A percentile compares a stretch with the other conserved stretches of the same genome.
These are phyloP conservation scores for Semnopithecus entellus DNA, from an alignment of 2,113 vertebrate species.

Conservation along the genomic window DNA sequence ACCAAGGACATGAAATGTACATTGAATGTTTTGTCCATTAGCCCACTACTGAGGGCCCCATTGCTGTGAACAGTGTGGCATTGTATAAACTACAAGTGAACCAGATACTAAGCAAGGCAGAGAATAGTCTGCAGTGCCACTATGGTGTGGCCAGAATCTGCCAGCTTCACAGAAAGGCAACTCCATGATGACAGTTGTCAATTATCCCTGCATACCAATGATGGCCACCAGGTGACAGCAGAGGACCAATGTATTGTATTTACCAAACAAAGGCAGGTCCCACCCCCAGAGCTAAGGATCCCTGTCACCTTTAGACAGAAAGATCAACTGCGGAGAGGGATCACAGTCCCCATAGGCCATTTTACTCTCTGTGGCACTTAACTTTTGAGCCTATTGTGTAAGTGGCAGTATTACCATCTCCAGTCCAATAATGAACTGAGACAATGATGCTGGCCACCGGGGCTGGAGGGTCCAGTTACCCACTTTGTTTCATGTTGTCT, in stretches of 20 bases:
- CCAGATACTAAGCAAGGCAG: too few species aligned
- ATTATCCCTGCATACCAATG: background rate
- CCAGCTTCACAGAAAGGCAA: background rate
- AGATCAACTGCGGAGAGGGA: background rate
- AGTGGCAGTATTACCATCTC: background rate
- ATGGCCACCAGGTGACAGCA: slow-evolving; percentile 9
- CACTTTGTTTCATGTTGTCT: background rate
- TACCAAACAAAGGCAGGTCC: fast-evolving
- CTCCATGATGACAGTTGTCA: background rate
- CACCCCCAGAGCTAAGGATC: background rate
- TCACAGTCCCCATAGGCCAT: background rate
- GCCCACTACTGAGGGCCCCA: fast-evolving
- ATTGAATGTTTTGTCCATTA: background rate
- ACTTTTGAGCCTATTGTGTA: background rate
- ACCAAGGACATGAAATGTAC: background rate
- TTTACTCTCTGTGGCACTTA: background rate
- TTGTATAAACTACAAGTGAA: background rate
- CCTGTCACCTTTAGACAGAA: background rate
- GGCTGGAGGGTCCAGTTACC: too few species aligned
- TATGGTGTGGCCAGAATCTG: background rate
- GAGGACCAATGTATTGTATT: background rate
- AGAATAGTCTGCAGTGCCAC: background rate
- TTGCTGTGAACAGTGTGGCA: too few species aligned
- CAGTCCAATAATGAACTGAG: too few species aligned
- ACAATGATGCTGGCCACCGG: too few species aligned